These are phyloP conservation scores for Pseudochirops cupreus DNA, from an alignment of 2,797 vertebrate genomes.

Conservation along the genomic window DNA sequence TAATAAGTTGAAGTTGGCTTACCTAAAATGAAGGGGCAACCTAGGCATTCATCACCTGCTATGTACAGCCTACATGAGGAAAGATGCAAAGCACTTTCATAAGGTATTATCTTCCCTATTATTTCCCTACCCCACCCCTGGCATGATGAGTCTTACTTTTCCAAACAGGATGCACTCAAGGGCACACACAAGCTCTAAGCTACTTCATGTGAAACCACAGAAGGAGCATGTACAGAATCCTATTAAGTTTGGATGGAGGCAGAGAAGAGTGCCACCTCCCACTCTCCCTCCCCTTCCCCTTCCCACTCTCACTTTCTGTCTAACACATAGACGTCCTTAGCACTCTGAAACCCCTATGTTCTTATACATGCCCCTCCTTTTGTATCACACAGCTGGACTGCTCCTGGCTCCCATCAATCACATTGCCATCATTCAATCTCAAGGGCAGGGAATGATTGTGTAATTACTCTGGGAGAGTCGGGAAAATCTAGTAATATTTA, in stretches of 20 bases:
- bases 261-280: neutral
- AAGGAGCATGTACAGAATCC: neutral
- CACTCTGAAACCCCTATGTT: neutral
- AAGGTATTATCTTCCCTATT: neutral
- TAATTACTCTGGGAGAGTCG: neutral
- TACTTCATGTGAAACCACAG: neutral
- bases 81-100: neutral
- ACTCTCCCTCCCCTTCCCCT: neutral
- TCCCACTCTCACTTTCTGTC: neutral
- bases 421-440: neutral
- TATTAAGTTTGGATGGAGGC: neutral
- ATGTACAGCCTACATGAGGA: neutral
- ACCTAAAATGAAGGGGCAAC: neutral
- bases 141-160: constrained; percentile 1
- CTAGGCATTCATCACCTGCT: neutral
- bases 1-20: neutral
- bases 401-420: neutral
- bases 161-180: neutral
- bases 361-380: neutral
- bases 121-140: constrained; percentile 4
- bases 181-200: neutral
- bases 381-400: neutral
- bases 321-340: neutral
- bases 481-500: neutral
- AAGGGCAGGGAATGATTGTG: neutral